Percentiles rank a stretch among this genome's conserved stretches.
Evolutionary conservation across 1,140 invertebrate genomes (phyloP).

Genomic region (Dendrolimus kikuchii): DNA sequence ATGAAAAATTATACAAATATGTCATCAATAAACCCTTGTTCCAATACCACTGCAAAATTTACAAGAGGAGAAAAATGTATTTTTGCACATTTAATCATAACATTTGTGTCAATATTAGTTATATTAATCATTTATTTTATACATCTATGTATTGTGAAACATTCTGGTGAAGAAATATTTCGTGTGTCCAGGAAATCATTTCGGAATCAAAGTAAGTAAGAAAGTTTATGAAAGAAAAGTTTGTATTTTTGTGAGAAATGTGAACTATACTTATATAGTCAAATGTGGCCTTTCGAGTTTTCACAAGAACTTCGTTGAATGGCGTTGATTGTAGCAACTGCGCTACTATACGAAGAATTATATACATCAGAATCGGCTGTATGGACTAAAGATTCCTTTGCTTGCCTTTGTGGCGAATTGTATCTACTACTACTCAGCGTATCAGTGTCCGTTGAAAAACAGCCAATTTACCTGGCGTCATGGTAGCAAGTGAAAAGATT

Average conservation of each 20-base stretch:
- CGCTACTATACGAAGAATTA: no score
- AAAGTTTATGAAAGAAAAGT: conserved; percentile 6
- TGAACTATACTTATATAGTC: no score
- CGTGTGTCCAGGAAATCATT: conserved; percentile 16
- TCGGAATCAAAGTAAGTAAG: conserved; percentile 8
- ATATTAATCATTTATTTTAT: conserved; percentile 29
- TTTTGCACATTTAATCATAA: conserved; percentile 34
- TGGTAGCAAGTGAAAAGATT: no score
- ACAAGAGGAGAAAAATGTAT: conserved; percentile 53
- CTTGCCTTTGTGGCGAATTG: neutral
- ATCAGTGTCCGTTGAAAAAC: no score
- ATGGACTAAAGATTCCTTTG: neutral
- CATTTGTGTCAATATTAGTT: conserved; percentile 26
- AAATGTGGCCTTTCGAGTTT: no score
- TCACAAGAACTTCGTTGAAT: no score
- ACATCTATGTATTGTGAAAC: conserved; percentile 30
- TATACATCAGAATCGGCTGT: neutral
- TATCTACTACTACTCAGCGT: neutral
- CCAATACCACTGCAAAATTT: conserved; percentile 24
- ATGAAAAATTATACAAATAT: no score
- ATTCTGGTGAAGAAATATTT: conserved; percentile 19
- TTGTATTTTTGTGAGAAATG: neutral
- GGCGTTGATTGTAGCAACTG: no score
- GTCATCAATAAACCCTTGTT: no score
- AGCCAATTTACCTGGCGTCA: no score